These are phyloP conservation scores for Latrodectus hesperus DNA, from an alignment of 2,888 invertebrate species.

Conservation along the genomic window DNA sequence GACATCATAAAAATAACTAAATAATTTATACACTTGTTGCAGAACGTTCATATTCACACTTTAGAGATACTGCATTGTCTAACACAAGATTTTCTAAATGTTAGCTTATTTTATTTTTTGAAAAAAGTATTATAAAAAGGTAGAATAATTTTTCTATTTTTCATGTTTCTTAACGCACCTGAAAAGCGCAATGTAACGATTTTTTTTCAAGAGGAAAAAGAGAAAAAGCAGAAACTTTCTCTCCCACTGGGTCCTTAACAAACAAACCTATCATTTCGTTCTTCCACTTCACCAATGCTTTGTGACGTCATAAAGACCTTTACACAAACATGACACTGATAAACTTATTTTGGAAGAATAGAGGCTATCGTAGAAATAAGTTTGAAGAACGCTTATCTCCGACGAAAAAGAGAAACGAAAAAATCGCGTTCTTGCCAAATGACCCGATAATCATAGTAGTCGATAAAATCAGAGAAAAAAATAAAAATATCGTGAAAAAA, in stretches of 20 bases:
- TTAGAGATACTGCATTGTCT: too few relatives aligned
- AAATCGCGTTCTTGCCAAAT: constrained; percentile 52
- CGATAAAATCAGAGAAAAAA: constrained; percentile 40
- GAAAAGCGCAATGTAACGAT: background rate
- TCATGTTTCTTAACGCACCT: background rate
- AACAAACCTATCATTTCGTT: constrained; percentile 40
- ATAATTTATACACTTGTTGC: too few relatives aligned
- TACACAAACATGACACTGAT: constrained; percentile 44
- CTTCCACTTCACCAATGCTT: constrained; percentile 26
- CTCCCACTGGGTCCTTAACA: constrained; percentile 29
- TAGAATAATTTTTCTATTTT: background rate
- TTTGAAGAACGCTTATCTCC: constrained; percentile 39
- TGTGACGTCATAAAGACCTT: constrained; percentile 52
- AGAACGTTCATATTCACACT: too few relatives aligned
- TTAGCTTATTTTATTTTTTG: too few relatives aligned
- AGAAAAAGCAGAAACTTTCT: constrained; percentile 2
- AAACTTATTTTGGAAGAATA: constrained; percentile 39
- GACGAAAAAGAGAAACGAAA: constrained; percentile 17
- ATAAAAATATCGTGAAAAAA: constrained; percentile 14
- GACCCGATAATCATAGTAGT: constrained; percentile 60
- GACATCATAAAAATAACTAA: too few relatives aligned
- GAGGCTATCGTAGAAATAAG: constrained; percentile 16
- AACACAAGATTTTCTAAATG: too few relatives aligned
- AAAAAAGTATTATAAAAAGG: too few relatives aligned
- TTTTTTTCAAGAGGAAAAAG: background rate